Conservation (phyloP, 2,888 invertebrate genomes). For the Alentia gelatinosa region DNA sequence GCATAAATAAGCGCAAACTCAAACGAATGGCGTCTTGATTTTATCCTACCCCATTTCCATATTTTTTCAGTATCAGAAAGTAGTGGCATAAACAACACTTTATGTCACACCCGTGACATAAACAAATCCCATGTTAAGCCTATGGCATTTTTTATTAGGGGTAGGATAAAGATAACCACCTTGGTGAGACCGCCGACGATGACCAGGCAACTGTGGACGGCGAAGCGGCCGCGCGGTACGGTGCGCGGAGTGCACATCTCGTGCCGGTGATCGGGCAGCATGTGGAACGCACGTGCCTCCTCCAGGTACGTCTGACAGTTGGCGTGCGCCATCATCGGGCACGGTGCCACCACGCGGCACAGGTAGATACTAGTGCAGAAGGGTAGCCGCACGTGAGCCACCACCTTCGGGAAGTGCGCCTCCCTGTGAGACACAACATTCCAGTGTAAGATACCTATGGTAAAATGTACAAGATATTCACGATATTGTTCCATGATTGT, state of each 20-base stretch:
- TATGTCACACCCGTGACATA: too few relatives aligned
- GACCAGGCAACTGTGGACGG: constrained; percentile 39
- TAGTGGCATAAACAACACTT: too few relatives aligned
- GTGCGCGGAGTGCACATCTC: constrained; percentile 53
- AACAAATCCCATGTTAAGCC: too few relatives aligned
- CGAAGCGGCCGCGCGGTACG: constrained; percentile 51
- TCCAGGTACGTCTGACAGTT: constrained; percentile 42
- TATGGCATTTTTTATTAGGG: too few relatives aligned
- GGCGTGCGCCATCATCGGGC: not conserved
- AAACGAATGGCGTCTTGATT: too few relatives aligned
- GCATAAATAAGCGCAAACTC: too few relatives aligned
- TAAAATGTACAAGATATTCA: not conserved
- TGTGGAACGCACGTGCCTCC: constrained; percentile 59
- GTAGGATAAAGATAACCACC: not conserved
- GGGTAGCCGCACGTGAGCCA: constrained; percentile 56
- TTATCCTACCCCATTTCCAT: too few relatives aligned
- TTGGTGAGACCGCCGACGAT: constrained; percentile 60
- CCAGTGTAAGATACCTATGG: not conserved
- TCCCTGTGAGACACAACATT: not conserved
- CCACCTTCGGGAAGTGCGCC: not conserved
- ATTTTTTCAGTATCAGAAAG: too few relatives aligned
- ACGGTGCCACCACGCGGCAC: constrained; percentile 53
- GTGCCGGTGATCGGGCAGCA: constrained; percentile 58
- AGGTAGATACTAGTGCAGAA: constrained; percentile 58
- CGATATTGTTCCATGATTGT: too few relatives aligned